Base-by-base conservation (phyloP, 2,113 vertebrate species). In the Penelope pileata region DNA sequence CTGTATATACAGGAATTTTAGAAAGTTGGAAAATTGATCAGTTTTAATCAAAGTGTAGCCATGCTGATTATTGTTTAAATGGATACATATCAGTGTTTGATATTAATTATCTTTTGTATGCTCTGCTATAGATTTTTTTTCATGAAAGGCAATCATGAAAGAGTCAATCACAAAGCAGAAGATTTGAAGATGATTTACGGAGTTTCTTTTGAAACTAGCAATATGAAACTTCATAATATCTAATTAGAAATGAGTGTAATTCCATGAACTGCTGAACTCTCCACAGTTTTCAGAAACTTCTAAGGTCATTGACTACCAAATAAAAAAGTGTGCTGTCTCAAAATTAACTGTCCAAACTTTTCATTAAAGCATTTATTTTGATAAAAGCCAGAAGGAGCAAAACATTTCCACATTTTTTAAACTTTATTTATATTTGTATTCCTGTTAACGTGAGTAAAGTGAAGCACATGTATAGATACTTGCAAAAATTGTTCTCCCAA, bases 1-100 rank as follows among this genome's bases (percentile, higher is more conserved):
- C 19, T 84, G 26, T 29, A 3, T 16, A 48, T 19, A 22, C 45
- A 50, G 36, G 40, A 58, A 87, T 86, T 91, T 34, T 1, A 5
- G 88, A 64, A 94, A 82, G 53, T 23, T 91, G 54, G 53, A 36
- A 86, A 58, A 91, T 64, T 62, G 18, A 60, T 62, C n/a, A 50
- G 40, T 32, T 89, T 92, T 83, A 93, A 94, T 92, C 48, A 91
- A 81, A 56, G 47, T 54, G 16, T 79, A 89, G 50, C 36, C 53
- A 74, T 24, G n/a, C 24, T 76, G n/a, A 73, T 73, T 91, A 56
- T 75, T 94, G 83, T 91, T 95, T 89, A 82, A 75, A 89, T 45
- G n/a, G 69, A 85, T 38, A 76, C 3, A 0, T 53, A 79, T 53
- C 5, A 13, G 50, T 80, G 62, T 5, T 70, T 82, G 69, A 38